Percentiles rank a stretch among this genome's conserved stretches.
Evolutionary conservation across 2,113 vertebrate species (phyloP).

Genomic region (Donacobius atricapilla): DNA sequence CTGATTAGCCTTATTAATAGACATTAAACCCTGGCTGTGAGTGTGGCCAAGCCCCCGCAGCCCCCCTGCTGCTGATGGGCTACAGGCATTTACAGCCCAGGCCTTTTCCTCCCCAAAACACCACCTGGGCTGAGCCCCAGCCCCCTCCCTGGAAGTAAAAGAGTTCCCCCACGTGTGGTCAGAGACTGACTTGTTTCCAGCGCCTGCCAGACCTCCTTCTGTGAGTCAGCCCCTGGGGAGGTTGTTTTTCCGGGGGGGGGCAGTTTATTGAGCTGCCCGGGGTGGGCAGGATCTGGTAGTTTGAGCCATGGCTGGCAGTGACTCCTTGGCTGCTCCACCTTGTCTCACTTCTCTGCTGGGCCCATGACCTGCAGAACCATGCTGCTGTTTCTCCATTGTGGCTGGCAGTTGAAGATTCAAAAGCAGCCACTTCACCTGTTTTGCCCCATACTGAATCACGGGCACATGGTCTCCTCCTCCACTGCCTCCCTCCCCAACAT

Average conservation of each 20-base stretch:
- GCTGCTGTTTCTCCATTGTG: fast-evolving
- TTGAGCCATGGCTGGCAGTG: fast-evolving
- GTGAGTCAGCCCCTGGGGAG: not conserved
- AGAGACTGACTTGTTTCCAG: not conserved
- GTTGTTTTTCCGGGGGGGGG: not conserved
- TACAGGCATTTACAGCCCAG: not conserved
- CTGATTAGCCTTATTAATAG: slow-evolving; percentile 67
- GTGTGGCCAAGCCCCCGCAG: not conserved
- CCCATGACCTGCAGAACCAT: fast-evolving
- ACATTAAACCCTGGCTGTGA: slow-evolving; percentile 7
- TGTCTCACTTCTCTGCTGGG: not conserved
- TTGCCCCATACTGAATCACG: not conserved
- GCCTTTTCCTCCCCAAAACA: not conserved
- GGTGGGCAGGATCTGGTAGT: not conserved
- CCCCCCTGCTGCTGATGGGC: not conserved
- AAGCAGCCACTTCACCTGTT: not conserved
- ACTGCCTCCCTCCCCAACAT: not conserved
- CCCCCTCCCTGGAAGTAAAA: not conserved
- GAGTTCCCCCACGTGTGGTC: fast-evolving
- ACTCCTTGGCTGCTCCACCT: not conserved
- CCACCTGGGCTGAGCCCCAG: not conserved
- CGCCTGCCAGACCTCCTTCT: fast-evolving
- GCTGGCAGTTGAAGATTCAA: not conserved
- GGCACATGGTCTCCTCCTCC: not conserved
- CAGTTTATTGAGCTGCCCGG: not conserved